A percentile compares a stretch with the other conserved stretches of the same genome.
phyloP scores from a whole-genome alignment of 2,888 invertebrate species.

The Bimastos eiseni region DNA sequence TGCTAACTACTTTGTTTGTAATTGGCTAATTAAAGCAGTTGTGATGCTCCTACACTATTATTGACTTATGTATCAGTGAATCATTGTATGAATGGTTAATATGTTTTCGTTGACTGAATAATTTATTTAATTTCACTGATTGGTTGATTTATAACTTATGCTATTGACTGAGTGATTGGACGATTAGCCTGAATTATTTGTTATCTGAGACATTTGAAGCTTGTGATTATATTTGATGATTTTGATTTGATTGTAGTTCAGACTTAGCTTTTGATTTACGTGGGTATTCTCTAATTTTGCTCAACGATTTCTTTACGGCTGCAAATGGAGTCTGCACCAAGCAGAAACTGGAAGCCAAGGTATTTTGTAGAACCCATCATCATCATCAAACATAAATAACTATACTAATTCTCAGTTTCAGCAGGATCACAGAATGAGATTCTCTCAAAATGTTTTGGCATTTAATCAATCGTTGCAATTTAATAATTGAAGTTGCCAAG shows the following conservation, averaged over 20 bases:
- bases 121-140: not conserved
- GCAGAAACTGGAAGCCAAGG: constrained; percentile 87
- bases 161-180: not conserved
- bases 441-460: no score
- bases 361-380: constrained; percentile 44
- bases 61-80: not conserved
- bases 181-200: no score
- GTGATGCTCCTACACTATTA: not conserved
- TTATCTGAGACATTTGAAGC: not conserved
- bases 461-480: no score
- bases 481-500: no score
- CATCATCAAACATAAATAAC: not conserved
- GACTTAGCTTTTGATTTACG: constrained; percentile 89
- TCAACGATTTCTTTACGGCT: constrained; percentile 94
- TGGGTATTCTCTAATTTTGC: constrained; percentile 86
- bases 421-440: not conserved
- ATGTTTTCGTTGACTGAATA: not conserved
- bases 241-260: constrained; percentile 41
- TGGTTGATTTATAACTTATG: no score
- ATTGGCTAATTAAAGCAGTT: not conserved
- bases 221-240: not conserved
- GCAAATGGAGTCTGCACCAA: constrained; percentile 95
- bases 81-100: not conserved
- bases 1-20: no score
- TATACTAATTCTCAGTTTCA: not conserved